Evolutionary conservation across 2,888 invertebrate genomes (phyloP).

Genomic region (Pristionchus japonicus): DNA sequence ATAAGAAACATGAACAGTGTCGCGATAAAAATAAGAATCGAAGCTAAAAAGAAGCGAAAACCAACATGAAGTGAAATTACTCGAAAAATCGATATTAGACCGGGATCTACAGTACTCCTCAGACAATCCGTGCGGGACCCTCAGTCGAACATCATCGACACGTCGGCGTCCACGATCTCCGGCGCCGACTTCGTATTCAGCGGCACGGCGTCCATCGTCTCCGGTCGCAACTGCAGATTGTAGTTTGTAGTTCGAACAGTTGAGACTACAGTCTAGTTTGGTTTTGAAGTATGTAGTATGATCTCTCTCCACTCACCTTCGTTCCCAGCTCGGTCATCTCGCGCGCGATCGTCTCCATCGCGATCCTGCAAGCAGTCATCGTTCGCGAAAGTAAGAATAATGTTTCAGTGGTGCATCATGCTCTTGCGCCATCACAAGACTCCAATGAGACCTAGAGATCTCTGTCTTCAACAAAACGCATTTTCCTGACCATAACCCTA

Average conservation of each 20-base stretch:
- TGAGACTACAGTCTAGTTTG: too few species aligned
- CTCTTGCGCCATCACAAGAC: too few species aligned
- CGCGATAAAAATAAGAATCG: neutral
- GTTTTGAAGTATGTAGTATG: neutral
- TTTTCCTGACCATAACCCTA: too few species aligned
- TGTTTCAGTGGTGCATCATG: neutral
- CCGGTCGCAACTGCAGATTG: neutral
- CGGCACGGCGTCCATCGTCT: neutral
- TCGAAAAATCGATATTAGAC: neutral
- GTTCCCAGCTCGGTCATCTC: conserved; percentile 39
- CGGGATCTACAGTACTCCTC: neutral
- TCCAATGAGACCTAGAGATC: too few species aligned
- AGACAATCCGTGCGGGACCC: neutral
- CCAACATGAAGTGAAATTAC: neutral
- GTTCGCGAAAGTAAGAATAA: too few species aligned
- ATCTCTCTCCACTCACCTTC: neutral
- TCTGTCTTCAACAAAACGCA: too few species aligned
- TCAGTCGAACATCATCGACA: conserved; percentile 19
- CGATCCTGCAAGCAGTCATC: conserved; percentile 39
- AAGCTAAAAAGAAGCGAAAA: neutral
- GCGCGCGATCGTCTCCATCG: conserved; percentile 23
- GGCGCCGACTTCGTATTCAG: conserved; percentile 30
- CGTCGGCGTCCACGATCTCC: neutral
- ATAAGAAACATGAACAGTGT: too few species aligned
- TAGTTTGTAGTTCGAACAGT: too few species aligned